Conservation (phyloP, 2,888 invertebrate species). For the Drosophila koepferae region DNA sequence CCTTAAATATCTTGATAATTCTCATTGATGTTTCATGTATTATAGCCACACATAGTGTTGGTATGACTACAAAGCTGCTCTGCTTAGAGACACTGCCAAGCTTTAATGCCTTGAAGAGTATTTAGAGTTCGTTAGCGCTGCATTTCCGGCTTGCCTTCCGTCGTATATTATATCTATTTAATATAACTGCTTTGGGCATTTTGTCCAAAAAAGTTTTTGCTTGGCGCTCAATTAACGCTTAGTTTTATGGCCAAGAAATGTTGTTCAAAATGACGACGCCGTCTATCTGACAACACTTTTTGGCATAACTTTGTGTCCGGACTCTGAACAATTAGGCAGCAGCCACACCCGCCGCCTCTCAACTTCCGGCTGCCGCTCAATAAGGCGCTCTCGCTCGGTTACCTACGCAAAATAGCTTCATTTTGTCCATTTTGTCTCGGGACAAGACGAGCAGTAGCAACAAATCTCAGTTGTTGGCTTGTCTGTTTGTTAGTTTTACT, state of each 20-base stretch:
- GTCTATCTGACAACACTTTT: conserved; percentile 60
- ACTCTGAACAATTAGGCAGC: conserved; percentile 60
- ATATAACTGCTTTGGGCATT: conserved; percentile 56
- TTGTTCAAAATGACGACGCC: conserved; percentile 56
- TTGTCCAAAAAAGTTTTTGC: conserved; percentile 48
- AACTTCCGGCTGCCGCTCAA: background rate
- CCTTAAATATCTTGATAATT: background rate
- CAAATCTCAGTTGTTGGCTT: conserved; percentile 27
- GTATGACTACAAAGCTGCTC: background rate
- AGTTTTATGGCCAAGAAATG: conserved; percentile 65
- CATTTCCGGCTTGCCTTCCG: background rate
- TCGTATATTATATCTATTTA: conserved; percentile 56
- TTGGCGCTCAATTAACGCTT: conserved; percentile 77
- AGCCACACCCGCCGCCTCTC: background rate
- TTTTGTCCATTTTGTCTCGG: conserved; percentile 54
- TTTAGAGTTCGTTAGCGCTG: background rate
- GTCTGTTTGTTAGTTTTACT: conserved; percentile 28
- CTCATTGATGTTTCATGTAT: background rate
- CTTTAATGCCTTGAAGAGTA: background rate
- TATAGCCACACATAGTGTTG: background rate
- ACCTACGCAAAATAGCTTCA: conserved; percentile 63
- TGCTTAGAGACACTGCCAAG: background rate
- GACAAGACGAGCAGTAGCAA: background rate
- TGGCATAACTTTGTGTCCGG: conserved; percentile 29
- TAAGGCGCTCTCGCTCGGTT: conserved; percentile 1